These are phyloP conservation scores for Serilophus lunatus DNA, from an alignment of 2,113 vertebrate species.

Conservation along the genomic window DNA sequence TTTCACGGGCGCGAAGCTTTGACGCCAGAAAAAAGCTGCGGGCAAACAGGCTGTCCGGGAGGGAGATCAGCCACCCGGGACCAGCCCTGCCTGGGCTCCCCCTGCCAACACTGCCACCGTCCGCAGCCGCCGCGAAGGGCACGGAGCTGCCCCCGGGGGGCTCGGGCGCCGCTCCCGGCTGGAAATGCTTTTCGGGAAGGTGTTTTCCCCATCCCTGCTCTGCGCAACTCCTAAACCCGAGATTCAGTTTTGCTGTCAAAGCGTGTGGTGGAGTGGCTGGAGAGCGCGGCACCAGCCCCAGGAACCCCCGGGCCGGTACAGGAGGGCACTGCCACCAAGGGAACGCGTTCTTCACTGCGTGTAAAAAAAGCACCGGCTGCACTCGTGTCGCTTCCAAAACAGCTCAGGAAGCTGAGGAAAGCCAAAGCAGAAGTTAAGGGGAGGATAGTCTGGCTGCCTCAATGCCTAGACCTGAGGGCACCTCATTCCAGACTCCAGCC, in stretches of 20 bases:
- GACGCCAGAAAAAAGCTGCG: background rate
- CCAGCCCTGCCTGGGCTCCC: background rate
- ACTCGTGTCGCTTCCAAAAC: background rate
- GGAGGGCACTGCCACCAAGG: background rate
- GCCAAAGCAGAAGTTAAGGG: background rate
- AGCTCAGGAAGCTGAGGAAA: background rate
- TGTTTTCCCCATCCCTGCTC: background rate
- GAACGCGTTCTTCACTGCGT: background rate
- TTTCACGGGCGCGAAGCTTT: background rate
- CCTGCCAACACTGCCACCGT: constrained; percentile 43
- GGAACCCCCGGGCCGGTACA: background rate
- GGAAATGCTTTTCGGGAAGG: background rate
- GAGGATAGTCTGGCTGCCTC: background rate
- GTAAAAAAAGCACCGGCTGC: background rate
- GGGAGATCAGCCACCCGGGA: background rate
- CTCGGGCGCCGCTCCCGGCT: fast-evolving
- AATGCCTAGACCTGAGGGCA: background rate
- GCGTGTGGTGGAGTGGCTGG: fast-evolving
- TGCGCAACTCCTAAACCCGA: too few species aligned
- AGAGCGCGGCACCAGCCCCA: background rate
- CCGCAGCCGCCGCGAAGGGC: background rate
- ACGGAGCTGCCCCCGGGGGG: background rate
- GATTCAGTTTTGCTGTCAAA: background rate
- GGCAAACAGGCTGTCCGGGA: too few species aligned
- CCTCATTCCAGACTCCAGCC: background rate